Percentiles rank a stretch among this genome's conserved stretches.
Conservation (phyloP, 2,797 vertebrate species). For the Premnoplex brunnescens region DNA sequence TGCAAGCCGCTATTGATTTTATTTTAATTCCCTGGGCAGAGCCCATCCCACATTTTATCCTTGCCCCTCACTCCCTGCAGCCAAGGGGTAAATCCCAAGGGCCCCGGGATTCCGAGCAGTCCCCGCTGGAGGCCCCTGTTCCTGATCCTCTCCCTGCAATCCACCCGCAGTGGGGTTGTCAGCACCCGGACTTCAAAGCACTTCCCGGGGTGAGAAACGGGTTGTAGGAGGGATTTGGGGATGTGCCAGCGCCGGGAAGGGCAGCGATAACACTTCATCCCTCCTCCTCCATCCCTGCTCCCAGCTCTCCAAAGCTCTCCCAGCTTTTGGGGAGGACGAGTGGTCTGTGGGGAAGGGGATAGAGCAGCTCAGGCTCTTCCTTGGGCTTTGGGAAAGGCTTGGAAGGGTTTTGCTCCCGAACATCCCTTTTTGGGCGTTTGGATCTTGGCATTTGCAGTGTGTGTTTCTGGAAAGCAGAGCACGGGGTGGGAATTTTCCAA, state of each 20-base stretch:
- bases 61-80: fast-evolving
- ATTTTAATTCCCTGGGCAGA: background rate
- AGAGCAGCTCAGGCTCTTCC: background rate
- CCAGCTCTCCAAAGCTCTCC: background rate
- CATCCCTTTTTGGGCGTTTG: background rate
- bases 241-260: fast-evolving
- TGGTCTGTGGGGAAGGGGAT: background rate
- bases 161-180: background rate
- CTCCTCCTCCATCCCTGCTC: background rate
- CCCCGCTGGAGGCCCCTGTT: background rate
- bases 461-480: background rate
- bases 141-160: background rate
- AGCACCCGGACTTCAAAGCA: background rate
- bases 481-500: background rate
- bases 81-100: background rate
- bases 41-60: background rate
- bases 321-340: fast-evolving
- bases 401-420: background rate
- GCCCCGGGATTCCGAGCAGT: background rate
- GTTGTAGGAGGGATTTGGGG: background rate
- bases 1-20: background rate
- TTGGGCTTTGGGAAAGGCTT: background rate
- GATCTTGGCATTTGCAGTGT: background rate
- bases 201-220: background rate
- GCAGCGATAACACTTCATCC: fast-evolving